phyloP scores from a whole-genome alignment of 2,888 invertebrate species.

The Orthonychiurus folsomi region DNA sequence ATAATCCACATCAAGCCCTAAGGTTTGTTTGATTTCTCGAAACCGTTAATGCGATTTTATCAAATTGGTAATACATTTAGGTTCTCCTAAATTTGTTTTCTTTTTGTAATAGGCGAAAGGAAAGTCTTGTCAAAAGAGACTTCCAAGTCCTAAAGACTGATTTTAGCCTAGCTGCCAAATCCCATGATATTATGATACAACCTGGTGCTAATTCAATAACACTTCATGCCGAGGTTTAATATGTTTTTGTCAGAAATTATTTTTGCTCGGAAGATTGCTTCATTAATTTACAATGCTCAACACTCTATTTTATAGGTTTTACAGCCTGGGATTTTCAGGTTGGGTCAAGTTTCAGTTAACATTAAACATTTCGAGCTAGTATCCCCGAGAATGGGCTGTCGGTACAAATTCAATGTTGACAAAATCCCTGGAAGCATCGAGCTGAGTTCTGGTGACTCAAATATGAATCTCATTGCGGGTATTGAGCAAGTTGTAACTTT shows the following conservation, averaged over 20 bases:
- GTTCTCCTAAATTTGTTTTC: constrained; percentile 1
- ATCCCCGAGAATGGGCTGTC: constrained; percentile 46
- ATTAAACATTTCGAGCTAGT: constrained; percentile 54
- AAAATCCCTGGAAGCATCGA: constrained; percentile 30
- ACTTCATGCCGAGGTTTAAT: constrained; percentile 45
- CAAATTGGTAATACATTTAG: constrained; percentile 11
- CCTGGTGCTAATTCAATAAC: constrained; percentile 47
- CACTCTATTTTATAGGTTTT: constrained; percentile 23
- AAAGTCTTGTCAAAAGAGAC: constrained; percentile 54
- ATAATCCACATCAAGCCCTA: constrained; percentile 49
- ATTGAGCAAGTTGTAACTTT: constrained; percentile 67
- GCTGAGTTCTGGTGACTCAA: constrained; percentile 21
- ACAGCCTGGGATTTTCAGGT: constrained; percentile 33
- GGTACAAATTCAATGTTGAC: constrained; percentile 33
- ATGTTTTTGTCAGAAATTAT: not conserved
- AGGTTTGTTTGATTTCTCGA: constrained; percentile 36
- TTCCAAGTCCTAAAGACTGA: constrained; percentile 58
- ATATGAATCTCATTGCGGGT: constrained; percentile 63
- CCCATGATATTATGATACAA: constrained; percentile 43
- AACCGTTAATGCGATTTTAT: constrained; percentile 2
- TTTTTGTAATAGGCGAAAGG: constrained; percentile 42
- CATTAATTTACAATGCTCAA: no score
- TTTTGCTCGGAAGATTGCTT: constrained; percentile 5
- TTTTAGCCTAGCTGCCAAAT: constrained; percentile 54
- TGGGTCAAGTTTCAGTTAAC: constrained; percentile 31